phyloP scores from a whole-genome alignment of 2,113 vertebrate genomes.

The Struthio camelus region DNA sequence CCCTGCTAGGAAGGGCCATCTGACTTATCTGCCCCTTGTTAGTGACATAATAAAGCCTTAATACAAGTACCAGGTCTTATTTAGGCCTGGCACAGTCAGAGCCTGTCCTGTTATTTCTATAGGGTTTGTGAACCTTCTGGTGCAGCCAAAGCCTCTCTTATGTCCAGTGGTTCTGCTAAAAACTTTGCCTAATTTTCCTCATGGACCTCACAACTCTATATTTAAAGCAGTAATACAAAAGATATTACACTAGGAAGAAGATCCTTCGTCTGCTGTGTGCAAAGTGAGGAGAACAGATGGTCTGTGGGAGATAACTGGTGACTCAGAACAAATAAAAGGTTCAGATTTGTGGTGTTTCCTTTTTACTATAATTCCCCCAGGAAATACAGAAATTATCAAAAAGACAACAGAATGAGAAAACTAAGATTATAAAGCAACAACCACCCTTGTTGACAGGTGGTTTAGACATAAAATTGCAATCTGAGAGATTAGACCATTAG shows the following conservation, averaged over 20 bases:
- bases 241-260: not conserved
- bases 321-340: not conserved
- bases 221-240: not conserved
- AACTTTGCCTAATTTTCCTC: not conserved
- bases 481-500: not conserved
- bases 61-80: not conserved
- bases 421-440: not conserved
- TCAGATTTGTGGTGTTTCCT: not conserved
- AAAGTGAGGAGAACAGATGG: not conserved
- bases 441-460: not conserved
- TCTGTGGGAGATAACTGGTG: not conserved
- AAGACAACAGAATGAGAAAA: not conserved
- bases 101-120: not conserved
- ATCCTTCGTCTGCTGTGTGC: not conserved
- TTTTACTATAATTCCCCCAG: not conserved
- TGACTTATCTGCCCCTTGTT: not conserved
- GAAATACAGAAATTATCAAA: not conserved
- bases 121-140: not conserved
- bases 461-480: not conserved
- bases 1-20: not conserved
- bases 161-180: not conserved
- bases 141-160: not conserved
- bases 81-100: not conserved
- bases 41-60: not conserved
- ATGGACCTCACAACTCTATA: not conserved